Conservation (phyloP, 2,113 vertebrate genomes). For the Rafetus swinhoei region DNA sequence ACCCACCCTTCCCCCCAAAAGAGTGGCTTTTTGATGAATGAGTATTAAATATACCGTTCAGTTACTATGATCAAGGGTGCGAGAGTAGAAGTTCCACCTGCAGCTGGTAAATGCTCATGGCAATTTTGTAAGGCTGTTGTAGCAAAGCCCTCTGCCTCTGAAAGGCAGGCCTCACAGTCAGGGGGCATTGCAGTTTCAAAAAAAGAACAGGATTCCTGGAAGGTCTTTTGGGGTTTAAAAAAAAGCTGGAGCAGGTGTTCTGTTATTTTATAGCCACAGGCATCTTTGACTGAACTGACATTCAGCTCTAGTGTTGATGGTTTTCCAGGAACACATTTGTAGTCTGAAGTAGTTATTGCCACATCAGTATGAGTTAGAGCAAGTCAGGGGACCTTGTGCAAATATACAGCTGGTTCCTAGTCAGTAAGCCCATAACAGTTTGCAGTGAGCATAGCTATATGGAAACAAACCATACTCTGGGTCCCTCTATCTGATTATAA, state of each 20-base stretch:
- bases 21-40: background rate
- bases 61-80: background rate
- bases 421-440: conserved; percentile 45
- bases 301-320: conserved; percentile 18
- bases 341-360: conserved; percentile 61
- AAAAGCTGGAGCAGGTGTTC: conserved; percentile 54
- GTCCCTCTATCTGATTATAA: background rate
- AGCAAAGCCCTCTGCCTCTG: background rate
- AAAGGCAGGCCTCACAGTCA: background rate
- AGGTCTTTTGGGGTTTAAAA: background rate
- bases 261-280: conserved; percentile 59
- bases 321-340: conserved; percentile 70
- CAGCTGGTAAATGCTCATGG: background rate
- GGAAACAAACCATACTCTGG: conserved; percentile 45
- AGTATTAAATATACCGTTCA: background rate
- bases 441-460: background rate
- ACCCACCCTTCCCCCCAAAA: background rate
- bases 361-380: conserved; percentile 55
- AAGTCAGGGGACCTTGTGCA: conserved; percentile 58
- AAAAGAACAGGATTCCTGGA: background rate
- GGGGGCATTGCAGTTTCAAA: background rate
- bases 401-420: conserved; percentile 13
- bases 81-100: background rate
- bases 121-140: background rate
- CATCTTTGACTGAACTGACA: conserved; percentile 50